Evolutionary conservation across 2,888 invertebrate genomes (phyloP).

Genomic region (Amphimallon solstitiale): DNA sequence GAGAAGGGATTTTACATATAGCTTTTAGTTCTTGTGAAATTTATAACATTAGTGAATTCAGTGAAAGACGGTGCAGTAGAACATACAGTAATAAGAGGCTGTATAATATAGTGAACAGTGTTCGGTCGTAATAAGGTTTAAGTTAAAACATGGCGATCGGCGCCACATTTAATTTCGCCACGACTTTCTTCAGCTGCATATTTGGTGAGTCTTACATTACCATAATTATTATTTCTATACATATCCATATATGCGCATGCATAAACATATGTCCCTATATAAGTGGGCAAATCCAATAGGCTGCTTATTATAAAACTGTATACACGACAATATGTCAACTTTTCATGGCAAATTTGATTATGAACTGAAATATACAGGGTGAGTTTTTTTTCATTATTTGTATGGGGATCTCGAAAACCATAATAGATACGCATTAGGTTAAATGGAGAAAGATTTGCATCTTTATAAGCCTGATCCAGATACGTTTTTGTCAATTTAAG

Average conservation of each 20-base stretch:
- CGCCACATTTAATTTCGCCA: not conserved
- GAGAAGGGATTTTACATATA: constrained; percentile 50
- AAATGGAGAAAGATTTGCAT: no score
- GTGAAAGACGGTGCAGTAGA: constrained; percentile 55
- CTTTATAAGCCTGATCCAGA: no score
- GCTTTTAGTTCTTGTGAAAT: constrained; percentile 51
- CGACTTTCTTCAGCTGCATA: constrained; percentile 17
- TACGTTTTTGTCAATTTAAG: no score
- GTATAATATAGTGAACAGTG: not conserved
- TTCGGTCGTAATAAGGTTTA: not conserved
- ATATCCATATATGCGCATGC: not conserved
- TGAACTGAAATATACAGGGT: no score
- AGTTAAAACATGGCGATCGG: constrained; percentile 14
- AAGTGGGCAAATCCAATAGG: no score
- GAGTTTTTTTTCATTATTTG: no score
- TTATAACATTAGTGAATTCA: constrained; percentile 54
- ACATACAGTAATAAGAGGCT: not conserved
- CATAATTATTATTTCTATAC: not conserved
- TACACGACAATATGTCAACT: no score
- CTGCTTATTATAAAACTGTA: no score
- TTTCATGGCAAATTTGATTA: no score
- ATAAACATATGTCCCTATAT: not conserved
- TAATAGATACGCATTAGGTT: no score
- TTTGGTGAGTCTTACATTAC: constrained; percentile 14
- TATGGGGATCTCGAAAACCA: no score